Conservation (phyloP, 2,797 vertebrate species). For the Chiroxiphia lanceolata region DNA sequence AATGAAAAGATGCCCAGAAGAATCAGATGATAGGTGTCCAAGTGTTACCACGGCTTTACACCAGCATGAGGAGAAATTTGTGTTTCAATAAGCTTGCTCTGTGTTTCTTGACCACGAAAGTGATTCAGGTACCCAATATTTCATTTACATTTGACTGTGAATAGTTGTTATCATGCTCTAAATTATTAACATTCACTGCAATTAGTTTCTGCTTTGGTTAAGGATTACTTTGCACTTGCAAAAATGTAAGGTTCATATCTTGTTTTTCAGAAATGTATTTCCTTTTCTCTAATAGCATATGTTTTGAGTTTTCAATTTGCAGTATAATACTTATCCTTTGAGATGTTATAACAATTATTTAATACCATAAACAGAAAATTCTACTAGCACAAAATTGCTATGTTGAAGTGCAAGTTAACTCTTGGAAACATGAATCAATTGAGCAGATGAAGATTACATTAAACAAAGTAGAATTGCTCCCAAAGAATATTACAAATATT, state of each 20-base stretch:
- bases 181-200: neutral
- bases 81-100: neutral
- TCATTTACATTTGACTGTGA: neutral
- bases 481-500: neutral
- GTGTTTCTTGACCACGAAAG: neutral
- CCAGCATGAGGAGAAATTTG: neutral
- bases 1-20: neutral
- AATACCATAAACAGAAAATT: neutral
- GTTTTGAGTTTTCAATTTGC: neutral
- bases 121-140: neutral
- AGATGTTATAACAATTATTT: constrained; percentile 12
- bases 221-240: neutral
- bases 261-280: constrained; percentile 14
- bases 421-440: neutral
- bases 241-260: neutral
- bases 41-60: neutral
- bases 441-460: neutral
- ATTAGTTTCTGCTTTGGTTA: neutral
- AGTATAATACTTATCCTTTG: neutral
- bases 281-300: neutral
- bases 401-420: neutral
- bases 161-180: neutral
- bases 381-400: neutral
- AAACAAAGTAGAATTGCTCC: neutral
- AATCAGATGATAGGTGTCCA: neutral